phyloP scores from a whole-genome alignment of 1,140 invertebrate species.

The Philotrypesis tridentata region DNA sequence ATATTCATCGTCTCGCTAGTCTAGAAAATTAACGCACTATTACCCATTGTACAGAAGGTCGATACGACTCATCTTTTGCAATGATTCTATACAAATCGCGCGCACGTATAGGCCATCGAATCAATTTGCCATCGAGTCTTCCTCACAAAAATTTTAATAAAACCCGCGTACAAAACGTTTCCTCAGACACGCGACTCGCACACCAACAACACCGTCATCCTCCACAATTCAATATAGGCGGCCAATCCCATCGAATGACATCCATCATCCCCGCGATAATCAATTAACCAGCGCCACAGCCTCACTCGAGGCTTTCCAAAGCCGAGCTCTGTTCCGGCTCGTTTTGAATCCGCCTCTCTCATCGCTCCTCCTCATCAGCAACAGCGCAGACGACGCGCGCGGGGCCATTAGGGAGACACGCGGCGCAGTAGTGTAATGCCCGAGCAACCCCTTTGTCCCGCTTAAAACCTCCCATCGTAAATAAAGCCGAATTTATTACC shows the following conservation, averaged over 20 bases:
- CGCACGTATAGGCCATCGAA: no score
- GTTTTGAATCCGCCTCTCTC: neutral
- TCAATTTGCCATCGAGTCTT: no score
- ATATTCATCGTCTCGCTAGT: no score
- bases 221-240: neutral
- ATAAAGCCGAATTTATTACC: constrained; percentile 19
- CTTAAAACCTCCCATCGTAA: neutral
- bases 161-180: no score
- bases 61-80: no score
- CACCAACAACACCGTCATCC: no score
- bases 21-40: no score
- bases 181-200: no score
- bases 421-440: neutral
- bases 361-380: neutral
- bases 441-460: constrained; percentile 1
- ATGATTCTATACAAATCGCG: no score
- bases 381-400: no score
- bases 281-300: neutral
- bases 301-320: neutral
- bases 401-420: neutral
- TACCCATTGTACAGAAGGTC: no score
- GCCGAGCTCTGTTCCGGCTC: neutral
- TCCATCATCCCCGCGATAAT: neutral
- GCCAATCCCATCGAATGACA: neutral
- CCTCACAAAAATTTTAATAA: no score